phyloP scores from a whole-genome alignment of 1,140 invertebrate genomes.

The Tigriopus japonicus region DNA sequence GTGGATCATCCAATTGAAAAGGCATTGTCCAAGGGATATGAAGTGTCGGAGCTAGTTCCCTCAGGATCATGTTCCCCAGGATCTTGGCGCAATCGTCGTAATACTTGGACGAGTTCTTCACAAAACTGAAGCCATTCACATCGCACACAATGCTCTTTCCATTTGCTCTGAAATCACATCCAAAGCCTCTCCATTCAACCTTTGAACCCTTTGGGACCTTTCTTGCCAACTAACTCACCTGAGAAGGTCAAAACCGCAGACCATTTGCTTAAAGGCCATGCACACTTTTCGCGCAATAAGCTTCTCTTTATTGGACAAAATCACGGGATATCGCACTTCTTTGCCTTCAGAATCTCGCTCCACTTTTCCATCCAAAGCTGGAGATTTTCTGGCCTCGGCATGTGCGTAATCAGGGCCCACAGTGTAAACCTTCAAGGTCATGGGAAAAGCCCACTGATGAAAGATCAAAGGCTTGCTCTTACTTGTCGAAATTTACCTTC shows the following conservation, averaged over 20 bases:
- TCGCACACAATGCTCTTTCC: constrained; percentile 98
- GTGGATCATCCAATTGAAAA: constrained; percentile 92
- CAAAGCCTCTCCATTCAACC: neutral
- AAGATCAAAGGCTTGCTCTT: neutral
- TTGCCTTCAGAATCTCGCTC: constrained; percentile 89
- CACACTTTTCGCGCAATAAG: constrained; percentile 97
- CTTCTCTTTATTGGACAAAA: constrained; percentile 92
- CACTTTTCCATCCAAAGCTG: constrained; percentile 92
- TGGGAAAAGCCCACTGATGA: neutral
- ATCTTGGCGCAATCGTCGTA: constrained; percentile 99
- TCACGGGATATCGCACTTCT: constrained; percentile 95
- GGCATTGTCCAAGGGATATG: constrained; percentile 93
- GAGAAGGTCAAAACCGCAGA: constrained; percentile 96
- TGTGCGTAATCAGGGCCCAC: constrained; percentile 97
- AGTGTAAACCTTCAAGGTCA: constrained; percentile 51
- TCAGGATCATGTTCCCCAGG: constrained; percentile 76
- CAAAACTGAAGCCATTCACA: constrained; percentile 99
- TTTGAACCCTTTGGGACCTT: neutral
- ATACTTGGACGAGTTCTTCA: constrained; percentile 98
- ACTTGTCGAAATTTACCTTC: constrained; percentile 34
- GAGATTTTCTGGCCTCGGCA: constrained; percentile 95
- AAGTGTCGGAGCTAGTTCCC: constrained; percentile 77
- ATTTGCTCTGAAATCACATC: constrained; percentile 49
- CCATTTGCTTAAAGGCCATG: constrained; percentile 94
- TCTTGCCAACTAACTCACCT: constrained; percentile 33